Percentiles rank a stretch among this genome's conserved stretches.
Evolutionary conservation across 2,797 vertebrate genomes (phyloP).

Genomic region (Sebastiscus tertius): DNA sequence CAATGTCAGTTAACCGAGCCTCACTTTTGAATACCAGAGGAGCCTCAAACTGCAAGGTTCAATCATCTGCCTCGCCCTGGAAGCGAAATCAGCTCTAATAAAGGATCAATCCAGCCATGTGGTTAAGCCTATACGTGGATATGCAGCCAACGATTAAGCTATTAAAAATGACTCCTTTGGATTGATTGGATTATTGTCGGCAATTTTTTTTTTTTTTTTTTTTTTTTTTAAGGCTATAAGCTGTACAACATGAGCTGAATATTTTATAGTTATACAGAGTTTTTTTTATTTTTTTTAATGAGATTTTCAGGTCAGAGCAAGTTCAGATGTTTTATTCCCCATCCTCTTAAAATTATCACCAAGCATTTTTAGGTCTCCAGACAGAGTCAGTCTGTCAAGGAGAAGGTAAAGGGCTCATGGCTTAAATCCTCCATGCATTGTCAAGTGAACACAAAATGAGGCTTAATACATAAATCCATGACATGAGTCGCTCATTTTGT

Average conservation of each 20-base stretch:
- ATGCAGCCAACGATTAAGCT: constrained; percentile 30
- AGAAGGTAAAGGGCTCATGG: neutral
- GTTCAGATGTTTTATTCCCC: constrained; percentile 17
- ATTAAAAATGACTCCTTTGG: constrained; percentile 27
- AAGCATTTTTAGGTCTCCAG: constrained; percentile 12
- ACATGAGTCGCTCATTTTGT: neutral
- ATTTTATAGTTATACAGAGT: constrained; percentile 15
- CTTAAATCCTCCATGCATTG: neutral
- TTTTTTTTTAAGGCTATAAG: neutral
- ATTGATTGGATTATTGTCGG: constrained; percentile 33
- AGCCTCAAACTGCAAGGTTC: constrained; percentile 24
- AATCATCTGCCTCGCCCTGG: constrained; percentile 5
- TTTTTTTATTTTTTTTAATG: constrained; percentile 4
- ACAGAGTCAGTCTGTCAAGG: neutral
- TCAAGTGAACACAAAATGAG: constrained; percentile 10
- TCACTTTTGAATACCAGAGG: constrained; percentile 41
- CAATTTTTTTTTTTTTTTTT: neutral
- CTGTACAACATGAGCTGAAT: constrained; percentile 30
- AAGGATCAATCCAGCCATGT: constrained; percentile 19
- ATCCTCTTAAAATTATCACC: constrained; percentile 9
- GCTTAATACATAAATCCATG: neutral
- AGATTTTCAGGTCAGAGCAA: constrained; percentile 38
- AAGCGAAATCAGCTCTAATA: constrained; percentile 10
- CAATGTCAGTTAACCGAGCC: constrained; percentile 55
- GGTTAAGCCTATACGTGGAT: constrained; percentile 11